Evolutionary conservation across 1,140 invertebrate genomes (phyloP).

Genomic region (Patella vulgata): DNA sequence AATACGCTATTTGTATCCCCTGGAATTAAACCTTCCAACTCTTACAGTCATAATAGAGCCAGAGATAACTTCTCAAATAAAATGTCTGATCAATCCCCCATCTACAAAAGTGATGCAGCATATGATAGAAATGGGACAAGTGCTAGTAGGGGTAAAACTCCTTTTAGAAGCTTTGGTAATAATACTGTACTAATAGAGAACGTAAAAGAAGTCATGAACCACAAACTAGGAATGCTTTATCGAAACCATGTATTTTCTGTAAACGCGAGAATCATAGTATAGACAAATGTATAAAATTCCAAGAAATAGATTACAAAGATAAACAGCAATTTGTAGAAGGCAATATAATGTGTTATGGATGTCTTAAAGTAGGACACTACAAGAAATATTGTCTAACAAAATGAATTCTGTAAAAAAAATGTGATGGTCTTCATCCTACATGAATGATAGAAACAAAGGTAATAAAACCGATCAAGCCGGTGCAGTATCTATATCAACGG

Average conservation of each 20-base stretch:
- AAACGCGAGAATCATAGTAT: not conserved
- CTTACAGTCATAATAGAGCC: too few relatives aligned
- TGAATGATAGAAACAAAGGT: too few relatives aligned
- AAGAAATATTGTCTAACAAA: not conserved
- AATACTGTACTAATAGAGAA: not conserved
- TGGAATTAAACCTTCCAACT: too few relatives aligned
- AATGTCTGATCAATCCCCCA: not conserved
- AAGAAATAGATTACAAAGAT: not conserved
- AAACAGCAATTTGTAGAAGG: not conserved
- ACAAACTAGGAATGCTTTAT: not conserved
- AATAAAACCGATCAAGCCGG: not conserved
- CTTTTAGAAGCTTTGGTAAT: not conserved
- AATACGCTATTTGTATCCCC: too few relatives aligned
- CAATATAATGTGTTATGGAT: conserved; percentile 4
- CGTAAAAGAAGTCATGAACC: not conserved
- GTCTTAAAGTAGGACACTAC: conserved; percentile 4
- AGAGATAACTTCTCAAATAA: not conserved
- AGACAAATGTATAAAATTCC: not conserved
- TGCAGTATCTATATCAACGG: not conserved
- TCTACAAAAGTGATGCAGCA: too few relatives aligned
- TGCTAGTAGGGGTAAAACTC: too few relatives aligned
- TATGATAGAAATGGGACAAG: too few relatives aligned
- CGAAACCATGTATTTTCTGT: not conserved
- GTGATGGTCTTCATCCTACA: not conserved
- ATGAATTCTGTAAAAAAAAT: not conserved